Evolutionary conservation across 2,888 invertebrate species (phyloP).

Genomic region (Eudasyphora cyanicolor): DNA sequence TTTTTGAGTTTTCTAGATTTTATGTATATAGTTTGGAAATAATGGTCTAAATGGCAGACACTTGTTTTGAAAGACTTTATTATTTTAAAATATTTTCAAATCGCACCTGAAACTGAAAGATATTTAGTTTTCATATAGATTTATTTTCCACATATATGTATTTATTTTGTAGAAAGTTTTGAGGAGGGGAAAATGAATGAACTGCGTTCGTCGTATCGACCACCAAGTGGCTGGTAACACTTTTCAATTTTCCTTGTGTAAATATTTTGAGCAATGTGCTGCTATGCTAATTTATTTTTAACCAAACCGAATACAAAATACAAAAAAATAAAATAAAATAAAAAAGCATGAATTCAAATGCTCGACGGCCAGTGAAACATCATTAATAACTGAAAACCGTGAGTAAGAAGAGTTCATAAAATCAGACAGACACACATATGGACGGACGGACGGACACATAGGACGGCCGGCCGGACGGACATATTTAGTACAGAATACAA

Average conservation of each 20-base stretch:
- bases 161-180: not conserved
- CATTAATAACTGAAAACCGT: slow-evolving; percentile 16
- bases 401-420: slow-evolving; percentile 11
- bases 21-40: no score
- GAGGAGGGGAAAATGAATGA: not conserved
- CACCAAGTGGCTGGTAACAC: not conserved
- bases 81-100: no score
- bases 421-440: not conserved
- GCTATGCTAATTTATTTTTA: not conserved
- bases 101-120: no score
- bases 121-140: not conserved
- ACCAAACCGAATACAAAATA: not conserved
- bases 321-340: not conserved
- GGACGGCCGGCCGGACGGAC: not conserved
- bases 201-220: not conserved
- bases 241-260: not conserved
- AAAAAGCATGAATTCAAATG: not conserved
- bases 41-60: no score
- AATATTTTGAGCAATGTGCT: not conserved
- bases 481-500: slow-evolving; percentile 2
- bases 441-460: not conserved
- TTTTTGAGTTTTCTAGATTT: no score
- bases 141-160: no score
- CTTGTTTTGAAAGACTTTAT: no score
- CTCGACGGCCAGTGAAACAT: not conserved